Evolutionary conservation across 2,797 vertebrate species (phyloP), one percentile per base, ranked within the genome.

Genomic region (Myotis findleyi): DNA sequence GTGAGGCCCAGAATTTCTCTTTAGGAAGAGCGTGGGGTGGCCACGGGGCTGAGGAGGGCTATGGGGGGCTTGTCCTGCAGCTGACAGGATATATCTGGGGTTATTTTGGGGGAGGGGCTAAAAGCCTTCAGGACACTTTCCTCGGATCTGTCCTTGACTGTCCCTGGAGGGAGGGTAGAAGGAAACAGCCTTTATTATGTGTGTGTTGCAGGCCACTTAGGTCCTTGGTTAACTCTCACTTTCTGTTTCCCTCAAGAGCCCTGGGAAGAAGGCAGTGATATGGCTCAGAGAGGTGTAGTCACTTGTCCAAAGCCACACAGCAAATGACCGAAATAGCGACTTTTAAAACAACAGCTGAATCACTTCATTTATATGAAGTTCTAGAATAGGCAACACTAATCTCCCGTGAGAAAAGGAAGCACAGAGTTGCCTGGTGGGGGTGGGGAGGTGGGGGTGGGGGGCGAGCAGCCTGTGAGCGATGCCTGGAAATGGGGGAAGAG

Each of bases 201-300:
- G 7, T 80, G 57, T 0, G 0, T 23, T 14, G n/a, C 11, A 62
- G 51, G 69, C 10, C 17, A 38, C 64, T 36, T 33, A 9, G 30
- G 23, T 41, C 30, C 51, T 73, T 51, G 25, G 17, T 85, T 68
- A 77, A 81, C 36, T 91, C 33, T 93, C 64, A 38, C 7, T 94
- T 36, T 55, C 66, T 87, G 20, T 89, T 33, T 69, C 21, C 25
- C 76, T 90, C 90, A 71, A 57, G 51, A 81, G 47, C 36, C 30
- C 47, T 41, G 68, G 76, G 36, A 68, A n/a, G 59, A 92, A 89
- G 23, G 25, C 49, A 33, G 16, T 30, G 41, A 33, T 53, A 23
- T 6, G 16, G 68, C 30, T 87, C 85, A 92, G 93, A 93, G 69
- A 96, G 25, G 41, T 25, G 1, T 85, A 80, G 77, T 76, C 72